phyloP scores from a whole-genome alignment of 2,888 invertebrate genomes.

The Diloba caeruleocephala region DNA sequence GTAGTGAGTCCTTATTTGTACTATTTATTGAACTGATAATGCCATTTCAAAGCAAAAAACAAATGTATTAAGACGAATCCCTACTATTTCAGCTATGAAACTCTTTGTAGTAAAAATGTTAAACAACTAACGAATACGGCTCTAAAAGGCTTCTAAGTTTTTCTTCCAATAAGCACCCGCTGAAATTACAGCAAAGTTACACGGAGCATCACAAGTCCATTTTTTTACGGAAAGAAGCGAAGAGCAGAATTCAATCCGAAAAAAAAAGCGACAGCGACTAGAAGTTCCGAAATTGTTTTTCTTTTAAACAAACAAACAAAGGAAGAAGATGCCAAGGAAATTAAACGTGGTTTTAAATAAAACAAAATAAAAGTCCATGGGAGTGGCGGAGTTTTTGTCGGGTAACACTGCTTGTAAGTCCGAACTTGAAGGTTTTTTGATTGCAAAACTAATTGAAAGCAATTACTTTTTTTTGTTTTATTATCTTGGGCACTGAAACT shows the following conservation, averaged over 20 bases:
- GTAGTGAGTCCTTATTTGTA: too few species aligned
- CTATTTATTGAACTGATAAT: too few species aligned
- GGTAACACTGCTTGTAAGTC: slow-evolving; percentile 22
- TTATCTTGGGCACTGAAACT: neutral
- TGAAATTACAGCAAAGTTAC: slow-evolving; percentile 31
- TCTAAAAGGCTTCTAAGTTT: slow-evolving; percentile 29
- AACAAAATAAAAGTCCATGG: slow-evolving; percentile 66
- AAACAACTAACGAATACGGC: slow-evolving; percentile 1
- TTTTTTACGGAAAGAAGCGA: slow-evolving; percentile 47
- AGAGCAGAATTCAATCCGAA: slow-evolving; percentile 67
- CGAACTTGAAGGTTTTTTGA: slow-evolving; percentile 26
- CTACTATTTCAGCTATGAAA: too few species aligned
- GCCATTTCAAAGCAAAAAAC: too few species aligned
- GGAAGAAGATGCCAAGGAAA: slow-evolving; percentile 64
- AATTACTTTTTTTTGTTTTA: slow-evolving; percentile 41
- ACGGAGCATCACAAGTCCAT: slow-evolving; percentile 28
- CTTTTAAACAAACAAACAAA: slow-evolving; percentile 74
- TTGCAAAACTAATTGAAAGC: slow-evolving; percentile 42
- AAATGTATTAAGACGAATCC: too few species aligned
- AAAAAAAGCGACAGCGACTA: slow-evolving; percentile 56
- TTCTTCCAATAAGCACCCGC: slow-evolving; percentile 32
- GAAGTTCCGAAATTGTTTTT: slow-evolving; percentile 72
- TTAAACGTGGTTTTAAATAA: slow-evolving; percentile 71
- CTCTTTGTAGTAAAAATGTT: neutral
- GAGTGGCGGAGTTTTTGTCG: slow-evolving; percentile 54